These are phyloP conservation scores for Formica exsecta DNA, from an alignment of 1,140 invertebrate genomes.

Conservation along the genomic window DNA sequence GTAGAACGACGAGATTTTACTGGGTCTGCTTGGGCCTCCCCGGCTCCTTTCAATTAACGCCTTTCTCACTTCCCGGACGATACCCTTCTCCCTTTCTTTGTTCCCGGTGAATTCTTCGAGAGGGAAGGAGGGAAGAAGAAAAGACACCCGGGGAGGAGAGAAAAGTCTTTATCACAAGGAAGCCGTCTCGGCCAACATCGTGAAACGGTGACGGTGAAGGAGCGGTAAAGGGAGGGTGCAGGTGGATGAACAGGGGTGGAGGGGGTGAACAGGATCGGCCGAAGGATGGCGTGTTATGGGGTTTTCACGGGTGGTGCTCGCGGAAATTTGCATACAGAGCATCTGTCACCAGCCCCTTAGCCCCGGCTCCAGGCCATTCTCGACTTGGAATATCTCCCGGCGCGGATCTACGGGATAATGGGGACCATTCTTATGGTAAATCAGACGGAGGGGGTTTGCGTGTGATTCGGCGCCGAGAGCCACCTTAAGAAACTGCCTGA, in stretches of 20 bases:
- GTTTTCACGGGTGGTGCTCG: conserved; percentile 79
- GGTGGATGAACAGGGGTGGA: conserved; percentile 60
- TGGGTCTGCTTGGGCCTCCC: conserved; percentile 54
- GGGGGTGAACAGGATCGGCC: conserved; percentile 61
- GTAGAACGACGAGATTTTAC: conserved; percentile 71
- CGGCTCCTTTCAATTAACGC: conserved; percentile 82
- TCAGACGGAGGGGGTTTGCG: conserved; percentile 67
- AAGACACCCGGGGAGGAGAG: conserved; percentile 41
- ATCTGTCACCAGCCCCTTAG: conserved; percentile 86
- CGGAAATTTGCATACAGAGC: conserved; percentile 86
- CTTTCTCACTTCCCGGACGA: conserved; percentile 71
- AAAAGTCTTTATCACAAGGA: conserved; percentile 80
- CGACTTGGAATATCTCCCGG: conserved; percentile 83
- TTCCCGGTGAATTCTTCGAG: conserved; percentile 60
- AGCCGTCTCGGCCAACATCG: conserved; percentile 64
- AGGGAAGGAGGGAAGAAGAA: conserved; percentile 1
- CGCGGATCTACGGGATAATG: conserved; percentile 85
- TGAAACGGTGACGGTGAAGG: conserved; percentile 67
- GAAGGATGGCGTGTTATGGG: conserved; percentile 77
- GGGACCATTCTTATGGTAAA: conserved; percentile 86
- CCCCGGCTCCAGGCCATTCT: conserved; percentile 82
- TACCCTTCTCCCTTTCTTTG: conserved; percentile 75
- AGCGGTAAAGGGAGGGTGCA: conserved; percentile 69
- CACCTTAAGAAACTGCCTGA: conserved; percentile 48
- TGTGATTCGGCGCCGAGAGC: conserved; percentile 73